phyloP scores from a whole-genome alignment of 2,113 vertebrate genomes.

The Mormyrus lacerda region DNA sequence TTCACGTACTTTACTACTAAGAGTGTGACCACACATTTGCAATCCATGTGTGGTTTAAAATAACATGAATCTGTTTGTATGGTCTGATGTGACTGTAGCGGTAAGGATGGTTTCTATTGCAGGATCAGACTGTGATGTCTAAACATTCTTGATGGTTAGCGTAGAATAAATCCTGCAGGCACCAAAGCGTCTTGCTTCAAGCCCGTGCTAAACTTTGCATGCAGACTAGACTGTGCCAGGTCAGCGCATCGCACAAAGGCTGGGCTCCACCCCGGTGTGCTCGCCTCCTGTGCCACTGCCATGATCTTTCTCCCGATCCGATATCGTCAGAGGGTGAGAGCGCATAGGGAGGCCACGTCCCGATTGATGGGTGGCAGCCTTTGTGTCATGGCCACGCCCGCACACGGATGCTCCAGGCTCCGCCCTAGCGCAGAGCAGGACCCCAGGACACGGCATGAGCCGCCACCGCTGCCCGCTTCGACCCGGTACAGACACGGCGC shows the following conservation, averaged over 20 bases:
- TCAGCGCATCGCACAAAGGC: slow-evolving; percentile 65
- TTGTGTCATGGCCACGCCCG: slow-evolving; percentile 13
- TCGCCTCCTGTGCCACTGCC: slow-evolving; percentile 32
- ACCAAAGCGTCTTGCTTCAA: slow-evolving; percentile 48
- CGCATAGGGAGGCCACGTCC: slow-evolving; percentile 46
- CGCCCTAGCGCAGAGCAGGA: slow-evolving; percentile 58
- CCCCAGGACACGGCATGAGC: slow-evolving; percentile 60
- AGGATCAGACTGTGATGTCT: background rate
- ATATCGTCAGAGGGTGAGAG: slow-evolving; percentile 47
- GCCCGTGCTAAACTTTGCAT: slow-evolving; percentile 49
- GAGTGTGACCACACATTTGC: background rate
- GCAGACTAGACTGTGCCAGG: slow-evolving; percentile 48
- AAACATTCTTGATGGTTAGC: background rate
- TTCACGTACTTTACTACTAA: background rate
- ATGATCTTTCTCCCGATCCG: slow-evolving; percentile 47
- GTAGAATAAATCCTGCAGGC: slow-evolving; percentile 33
- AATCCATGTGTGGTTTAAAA: background rate
- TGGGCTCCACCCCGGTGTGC: slow-evolving; percentile 44
- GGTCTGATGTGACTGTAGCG: background rate
- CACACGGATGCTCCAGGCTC: slow-evolving; percentile 38
- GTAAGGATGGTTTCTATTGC: background rate
- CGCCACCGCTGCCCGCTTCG: slow-evolving; percentile 71
- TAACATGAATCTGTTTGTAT: background rate
- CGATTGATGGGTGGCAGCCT: slow-evolving; percentile 55
- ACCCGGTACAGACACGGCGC: slow-evolving; percentile 64